phyloP scores from a whole-genome alignment of 2,113 vertebrate genomes.

The Sardina pilchardus region DNA sequence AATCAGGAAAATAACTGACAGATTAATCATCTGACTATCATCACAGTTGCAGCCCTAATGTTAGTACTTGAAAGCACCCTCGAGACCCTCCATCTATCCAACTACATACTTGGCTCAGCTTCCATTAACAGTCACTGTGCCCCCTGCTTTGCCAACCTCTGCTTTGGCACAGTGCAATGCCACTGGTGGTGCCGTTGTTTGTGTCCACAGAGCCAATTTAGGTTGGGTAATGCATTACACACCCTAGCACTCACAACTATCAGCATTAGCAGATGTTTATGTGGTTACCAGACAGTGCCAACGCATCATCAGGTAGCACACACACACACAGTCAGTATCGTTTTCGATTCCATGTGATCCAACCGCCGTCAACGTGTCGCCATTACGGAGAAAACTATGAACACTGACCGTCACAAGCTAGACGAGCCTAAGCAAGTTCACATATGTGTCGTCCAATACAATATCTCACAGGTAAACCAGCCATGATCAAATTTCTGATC shows the following conservation, averaged over 20 bases:
- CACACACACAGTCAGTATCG: background rate
- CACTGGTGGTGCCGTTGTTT: background rate
- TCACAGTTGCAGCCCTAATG: too few species aligned
- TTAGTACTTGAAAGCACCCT: too few species aligned
- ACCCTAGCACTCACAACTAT: background rate
- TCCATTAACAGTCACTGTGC: background rate
- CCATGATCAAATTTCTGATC: background rate
- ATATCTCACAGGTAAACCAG: background rate
- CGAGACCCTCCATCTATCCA: background rate
- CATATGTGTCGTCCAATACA: background rate
- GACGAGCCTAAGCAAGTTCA: background rate
- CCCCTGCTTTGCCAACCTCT: background rate
- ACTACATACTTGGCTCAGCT: background rate
- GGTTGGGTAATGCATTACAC: background rate
- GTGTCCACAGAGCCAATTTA: background rate
- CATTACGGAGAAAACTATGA: background rate
- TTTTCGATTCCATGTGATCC: background rate
- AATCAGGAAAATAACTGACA: too few species aligned
- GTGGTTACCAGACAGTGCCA: background rate
- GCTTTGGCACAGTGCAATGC: background rate
- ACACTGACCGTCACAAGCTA: background rate
- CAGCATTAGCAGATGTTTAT: background rate
- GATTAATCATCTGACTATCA: too few species aligned
- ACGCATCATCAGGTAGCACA: background rate
- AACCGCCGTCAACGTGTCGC: background rate